Evolutionary conservation across 2,888 invertebrate species (phyloP).

Genomic region (Agrochola lychnidis): DNA sequence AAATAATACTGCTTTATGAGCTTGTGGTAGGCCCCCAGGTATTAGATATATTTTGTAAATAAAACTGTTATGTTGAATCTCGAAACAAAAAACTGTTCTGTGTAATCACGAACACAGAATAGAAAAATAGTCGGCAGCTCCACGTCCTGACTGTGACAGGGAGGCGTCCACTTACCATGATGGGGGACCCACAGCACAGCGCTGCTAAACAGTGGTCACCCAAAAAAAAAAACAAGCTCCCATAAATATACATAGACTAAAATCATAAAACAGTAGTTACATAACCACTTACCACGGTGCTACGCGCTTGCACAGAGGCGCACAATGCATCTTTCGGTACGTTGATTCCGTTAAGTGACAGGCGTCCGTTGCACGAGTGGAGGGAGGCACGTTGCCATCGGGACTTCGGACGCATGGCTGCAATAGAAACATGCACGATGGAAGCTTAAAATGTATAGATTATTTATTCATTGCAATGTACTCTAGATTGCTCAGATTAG

Average conservation of each 20-base stretch:
- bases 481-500: too few relatives aligned
- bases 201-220: background rate
- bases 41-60: too few relatives aligned
- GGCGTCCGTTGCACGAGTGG: conserved; percentile 74
- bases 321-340: conserved; percentile 79
- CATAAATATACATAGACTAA: background rate
- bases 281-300: conserved; percentile 77
- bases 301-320: conserved; percentile 73
- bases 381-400: conserved; percentile 82
- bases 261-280: conserved; percentile 15
- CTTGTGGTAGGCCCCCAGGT: too few relatives aligned
- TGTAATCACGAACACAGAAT: background rate
- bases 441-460: background rate
- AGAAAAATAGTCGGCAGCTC: background rate
- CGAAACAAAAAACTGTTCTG: too few relatives aligned
- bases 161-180: background rate
- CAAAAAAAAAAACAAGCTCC: background rate
- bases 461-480: background rate
- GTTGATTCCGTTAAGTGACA: conserved; percentile 69
- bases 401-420: conserved; percentile 56
- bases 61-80: too few relatives aligned
- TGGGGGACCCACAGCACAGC: background rate
- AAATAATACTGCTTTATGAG: too few relatives aligned
- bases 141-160: background rate
- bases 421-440: conserved; percentile 13